A percentile compares a stretch with the other conserved stretches of the same genome.
Evolutionary conservation across 1,140 invertebrate species (phyloP).

Genomic region (Aricia agestis): DNA sequence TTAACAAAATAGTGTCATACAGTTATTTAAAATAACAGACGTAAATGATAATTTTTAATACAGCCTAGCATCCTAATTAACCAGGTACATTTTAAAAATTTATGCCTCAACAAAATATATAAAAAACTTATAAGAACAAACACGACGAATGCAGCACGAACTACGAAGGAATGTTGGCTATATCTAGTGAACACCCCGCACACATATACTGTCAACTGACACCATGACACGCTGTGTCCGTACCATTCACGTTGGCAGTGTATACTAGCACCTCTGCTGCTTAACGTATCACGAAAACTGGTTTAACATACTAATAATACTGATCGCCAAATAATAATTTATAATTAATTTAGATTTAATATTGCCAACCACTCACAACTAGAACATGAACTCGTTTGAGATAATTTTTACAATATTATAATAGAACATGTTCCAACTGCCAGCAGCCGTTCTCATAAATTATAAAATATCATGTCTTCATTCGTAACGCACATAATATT

Average conservation of each 20-base stretch:
- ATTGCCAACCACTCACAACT: constrained; percentile 18
- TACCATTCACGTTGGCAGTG: constrained; percentile 39
- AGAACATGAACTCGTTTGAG: constrained; percentile 28
- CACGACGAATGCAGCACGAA: constrained; percentile 69
- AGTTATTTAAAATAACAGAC: constrained; percentile 75
- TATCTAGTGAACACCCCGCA: constrained; percentile 46
- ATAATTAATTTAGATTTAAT: constrained; percentile 38
- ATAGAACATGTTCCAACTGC: not conserved
- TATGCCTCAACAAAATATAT: constrained; percentile 53
- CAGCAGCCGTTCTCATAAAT: not conserved
- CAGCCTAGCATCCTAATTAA: constrained; percentile 74
- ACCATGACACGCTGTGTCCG: constrained; percentile 25
- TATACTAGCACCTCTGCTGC: constrained; percentile 43
- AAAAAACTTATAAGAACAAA: constrained; percentile 50
- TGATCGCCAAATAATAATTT: constrained; percentile 45
- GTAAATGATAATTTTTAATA: constrained; percentile 73
- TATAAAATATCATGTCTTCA: not conserved
- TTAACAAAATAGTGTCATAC: constrained; percentile 76
- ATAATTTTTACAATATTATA: constrained; percentile 5
- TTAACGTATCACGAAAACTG: constrained; percentile 11
- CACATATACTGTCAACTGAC: constrained; percentile 36
- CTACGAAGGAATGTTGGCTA: constrained; percentile 74
- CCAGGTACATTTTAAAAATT: constrained; percentile 74
- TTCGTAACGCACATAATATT: constrained; percentile 4
- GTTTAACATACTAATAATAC: constrained; percentile 48